Evolutionary conservation across 1,140 invertebrate genomes (phyloP).

Genomic region (Pogonomyrmex californicus): DNA sequence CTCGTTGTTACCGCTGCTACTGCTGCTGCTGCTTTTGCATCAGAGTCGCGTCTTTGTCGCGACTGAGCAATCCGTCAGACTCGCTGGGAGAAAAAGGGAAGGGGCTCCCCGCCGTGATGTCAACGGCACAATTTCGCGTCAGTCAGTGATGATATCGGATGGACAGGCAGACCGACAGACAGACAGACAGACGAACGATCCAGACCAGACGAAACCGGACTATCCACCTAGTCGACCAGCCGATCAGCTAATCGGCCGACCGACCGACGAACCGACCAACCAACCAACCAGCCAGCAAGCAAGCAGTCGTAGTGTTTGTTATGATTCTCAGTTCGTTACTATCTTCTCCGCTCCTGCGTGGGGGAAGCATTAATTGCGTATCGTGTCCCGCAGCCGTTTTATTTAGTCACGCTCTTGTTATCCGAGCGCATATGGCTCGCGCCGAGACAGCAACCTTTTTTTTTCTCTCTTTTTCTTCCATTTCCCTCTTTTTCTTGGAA

Average conservation of each 20-base stretch:
- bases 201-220: neutral
- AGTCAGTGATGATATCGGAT: slow-evolving; percentile 54
- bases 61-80: slow-evolving; percentile 44
- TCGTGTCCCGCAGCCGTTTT: slow-evolving; percentile 65
- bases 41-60: slow-evolving; percentile 50
- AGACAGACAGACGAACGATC: neutral
- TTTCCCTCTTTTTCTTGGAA: slow-evolving; percentile 43
- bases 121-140: slow-evolving; percentile 72
- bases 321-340: slow-evolving; percentile 75
- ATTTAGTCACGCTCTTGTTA: slow-evolving; percentile 71
- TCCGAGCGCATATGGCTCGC: slow-evolving; percentile 60
- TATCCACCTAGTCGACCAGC: neutral
- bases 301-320: slow-evolving; percentile 74
- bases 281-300: neutral
- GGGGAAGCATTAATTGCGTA: slow-evolving; percentile 76
- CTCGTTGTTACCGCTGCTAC: neutral
- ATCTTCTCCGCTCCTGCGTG: slow-evolving; percentile 66
- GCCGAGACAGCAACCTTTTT: slow-evolving; percentile 38
- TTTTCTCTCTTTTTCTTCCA: slow-evolving; percentile 26
- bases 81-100: slow-evolving; percentile 22
- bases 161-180: slow-evolving; percentile 30
- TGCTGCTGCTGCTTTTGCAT: neutral
- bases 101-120: slow-evolving; percentile 52
- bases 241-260: neutral
- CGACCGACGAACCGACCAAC: neutral